phyloP scores from a whole-genome alignment of 2,113 vertebrate species.

The Pterophyllum scalare region DNA sequence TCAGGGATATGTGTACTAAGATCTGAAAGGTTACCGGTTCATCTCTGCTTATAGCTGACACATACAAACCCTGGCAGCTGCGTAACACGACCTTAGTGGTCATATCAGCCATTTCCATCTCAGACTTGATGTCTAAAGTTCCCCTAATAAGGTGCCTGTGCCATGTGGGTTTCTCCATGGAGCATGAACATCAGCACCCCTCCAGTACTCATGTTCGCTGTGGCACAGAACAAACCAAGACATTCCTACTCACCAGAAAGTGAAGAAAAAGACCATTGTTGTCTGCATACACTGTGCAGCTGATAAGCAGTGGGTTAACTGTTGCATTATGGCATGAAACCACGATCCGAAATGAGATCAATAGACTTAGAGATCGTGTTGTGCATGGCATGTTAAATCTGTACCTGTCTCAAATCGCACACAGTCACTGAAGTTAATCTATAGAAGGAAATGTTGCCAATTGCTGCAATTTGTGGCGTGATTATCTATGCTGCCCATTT shows the following conservation, averaged over 20 bases:
- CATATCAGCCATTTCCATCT: slow-evolving; percentile 41
- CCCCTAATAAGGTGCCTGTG: slow-evolving; percentile 30
- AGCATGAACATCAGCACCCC: slow-evolving; percentile 38
- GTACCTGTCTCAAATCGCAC: slow-evolving; percentile 4
- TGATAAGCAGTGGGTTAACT: slow-evolving; percentile 57
- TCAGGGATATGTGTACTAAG: background rate
- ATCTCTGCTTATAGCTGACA: slow-evolving; percentile 64
- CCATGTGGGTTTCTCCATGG: slow-evolving; percentile 34
- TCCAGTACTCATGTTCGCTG: slow-evolving; percentile 23
- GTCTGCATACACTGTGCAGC: slow-evolving; percentile 42
- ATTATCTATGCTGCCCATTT: slow-evolving; percentile 5
- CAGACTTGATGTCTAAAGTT: slow-evolving; percentile 40
- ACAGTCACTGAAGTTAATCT: slow-evolving; percentile 11
- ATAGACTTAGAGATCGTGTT: slow-evolving; percentile 32
- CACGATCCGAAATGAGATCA: slow-evolving; percentile 34
- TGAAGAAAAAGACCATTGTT: slow-evolving; percentile 70
- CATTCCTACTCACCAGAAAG: slow-evolving; percentile 20
- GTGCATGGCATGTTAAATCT: slow-evolving; percentile 36
- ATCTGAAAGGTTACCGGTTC: slow-evolving; percentile 62
- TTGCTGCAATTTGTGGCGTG: background rate
- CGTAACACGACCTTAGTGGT: slow-evolving; percentile 44
- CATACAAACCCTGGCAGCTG: slow-evolving; percentile 59
- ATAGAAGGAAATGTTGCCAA: slow-evolving; percentile 25
- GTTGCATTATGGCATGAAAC: background rate
- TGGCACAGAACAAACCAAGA: slow-evolving; percentile 44